Conservation (phyloP, 2,113 vertebrate species). For the Entomyzon cyanotis region DNA sequence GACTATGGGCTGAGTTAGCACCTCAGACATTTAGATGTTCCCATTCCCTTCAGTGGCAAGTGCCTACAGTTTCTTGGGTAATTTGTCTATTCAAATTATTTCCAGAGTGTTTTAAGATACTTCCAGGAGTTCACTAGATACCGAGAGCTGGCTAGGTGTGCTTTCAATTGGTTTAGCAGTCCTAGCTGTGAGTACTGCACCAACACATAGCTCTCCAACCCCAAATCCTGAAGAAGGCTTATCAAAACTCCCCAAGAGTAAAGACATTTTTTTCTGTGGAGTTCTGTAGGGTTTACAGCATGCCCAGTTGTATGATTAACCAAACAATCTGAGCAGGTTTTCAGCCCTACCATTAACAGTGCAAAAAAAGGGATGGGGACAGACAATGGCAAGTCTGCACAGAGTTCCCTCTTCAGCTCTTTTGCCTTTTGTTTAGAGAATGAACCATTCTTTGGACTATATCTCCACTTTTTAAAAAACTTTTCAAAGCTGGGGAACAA, state of each 20-base stretch:
- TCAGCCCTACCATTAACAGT: neutral
- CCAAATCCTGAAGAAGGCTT: neutral
- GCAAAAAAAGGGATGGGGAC: neutral
- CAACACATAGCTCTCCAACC: neutral
- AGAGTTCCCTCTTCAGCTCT: neutral
- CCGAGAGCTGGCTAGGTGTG: neutral
- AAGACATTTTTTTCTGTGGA: neutral
- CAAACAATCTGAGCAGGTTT: neutral
- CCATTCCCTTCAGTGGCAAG: neutral
- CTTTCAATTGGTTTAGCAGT: neutral
- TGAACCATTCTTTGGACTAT: neutral
- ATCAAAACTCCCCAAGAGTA: neutral
- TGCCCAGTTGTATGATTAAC: neutral
- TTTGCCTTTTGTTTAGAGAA: neutral
- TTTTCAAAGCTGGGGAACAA: neutral
- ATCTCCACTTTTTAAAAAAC: neutral
- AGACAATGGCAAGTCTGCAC: neutral
- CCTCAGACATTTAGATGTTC: neutral
- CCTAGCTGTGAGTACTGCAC: neutral
- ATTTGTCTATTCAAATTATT: neutral
- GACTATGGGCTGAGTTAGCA: neutral
- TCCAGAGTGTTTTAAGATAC: neutral
- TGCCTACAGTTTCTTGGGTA: neutral
- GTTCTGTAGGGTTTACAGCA: neutral
- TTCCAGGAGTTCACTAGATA: neutral